phyloP scores from a whole-genome alignment of 2,888 invertebrate genomes.

The Ametastegia equiseti region DNA sequence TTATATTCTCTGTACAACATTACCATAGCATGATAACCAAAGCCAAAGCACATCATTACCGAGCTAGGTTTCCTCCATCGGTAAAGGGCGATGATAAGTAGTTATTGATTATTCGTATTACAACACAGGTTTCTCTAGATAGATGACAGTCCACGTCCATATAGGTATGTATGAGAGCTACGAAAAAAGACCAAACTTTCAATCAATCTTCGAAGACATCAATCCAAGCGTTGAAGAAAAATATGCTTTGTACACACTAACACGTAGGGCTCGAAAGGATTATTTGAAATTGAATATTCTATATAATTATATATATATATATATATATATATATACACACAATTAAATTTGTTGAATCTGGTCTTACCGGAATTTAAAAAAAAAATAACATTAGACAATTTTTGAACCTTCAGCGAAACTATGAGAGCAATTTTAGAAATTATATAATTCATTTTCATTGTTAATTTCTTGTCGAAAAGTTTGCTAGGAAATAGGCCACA shows the following conservation, averaged over 20 bases:
- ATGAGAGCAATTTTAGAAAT: not conserved
- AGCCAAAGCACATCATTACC: not conserved
- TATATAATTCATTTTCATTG: not conserved
- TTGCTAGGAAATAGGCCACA: no score
- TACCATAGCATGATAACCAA: slow-evolving; percentile 1
- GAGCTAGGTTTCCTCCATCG: not conserved
- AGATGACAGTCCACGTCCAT: not conserved
- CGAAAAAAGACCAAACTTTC: not conserved
- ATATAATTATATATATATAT: no score
- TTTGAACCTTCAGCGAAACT: not conserved
- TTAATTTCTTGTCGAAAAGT: no score
- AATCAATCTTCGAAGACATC: not conserved
- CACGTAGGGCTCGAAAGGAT: no score
- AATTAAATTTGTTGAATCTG: not conserved
- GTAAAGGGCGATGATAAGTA: not conserved
- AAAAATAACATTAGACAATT: no score
- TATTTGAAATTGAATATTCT: no score
- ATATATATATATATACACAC: no score
- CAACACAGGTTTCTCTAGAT: not conserved
- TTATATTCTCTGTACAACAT: not conserved
- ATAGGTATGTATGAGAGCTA: no score
- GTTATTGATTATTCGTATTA: not conserved
- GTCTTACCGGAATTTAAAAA: no score
- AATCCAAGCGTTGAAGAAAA: not conserved
- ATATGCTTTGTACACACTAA: not conserved